Evolutionary conservation across 1,140 invertebrate genomes (phyloP), one percentile per base, ranked within the genome.

Genomic region (Stegodyphus mimosarum): DNA sequence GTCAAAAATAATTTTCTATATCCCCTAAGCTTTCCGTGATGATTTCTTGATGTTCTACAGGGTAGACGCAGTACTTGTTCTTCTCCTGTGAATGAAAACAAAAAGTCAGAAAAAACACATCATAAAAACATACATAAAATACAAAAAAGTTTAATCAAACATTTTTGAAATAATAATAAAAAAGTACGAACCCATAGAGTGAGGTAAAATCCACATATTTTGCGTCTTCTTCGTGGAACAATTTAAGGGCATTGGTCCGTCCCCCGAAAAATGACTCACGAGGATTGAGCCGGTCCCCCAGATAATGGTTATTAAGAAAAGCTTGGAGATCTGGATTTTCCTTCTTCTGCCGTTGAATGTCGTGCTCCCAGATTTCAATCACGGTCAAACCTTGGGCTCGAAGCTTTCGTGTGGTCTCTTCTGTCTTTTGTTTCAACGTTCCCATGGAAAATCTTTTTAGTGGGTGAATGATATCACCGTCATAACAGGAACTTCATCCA

Each of bases 181-280:
- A n/a, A 66, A n/a, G n/a, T 73, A 52, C 71, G 15, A 49, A 73
- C 13, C 50, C 15, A 52, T 73, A 73, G 13, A 73, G 53, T 9
- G 49, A 7, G 6, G 71, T 7, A 10, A 73, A 73, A 73, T 73
- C 50, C 49, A 70, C 33, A 50, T 70, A 70, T 70, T 70, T 70
- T 48, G 69, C 69, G 11, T 48, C 7, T 6, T 7, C 50, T 17
- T 53, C 71, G 17, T 52, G 18, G 51, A 73, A 73, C n/a, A n/a
- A n/a, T n/a, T n/a, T n/a, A n/a, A n/a, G n/a, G n/a, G n/a, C n/a
- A n/a, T n/a, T n/a, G n/a, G n/a, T n/a, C n/a, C n/a, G n/a, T n/a
- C n/a, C n/a, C n/a, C n/a, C n/a, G n/a, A n/a, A n/a, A n/a, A n/a
- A 52, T 6, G 50, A 1, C 15, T 73, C 9, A 7, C 49, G 3